Evolutionary conservation across 2,113 vertebrate species (phyloP), one percentile per base, ranked within the genome.

Genomic region (Phodopus roborovskii): DNA sequence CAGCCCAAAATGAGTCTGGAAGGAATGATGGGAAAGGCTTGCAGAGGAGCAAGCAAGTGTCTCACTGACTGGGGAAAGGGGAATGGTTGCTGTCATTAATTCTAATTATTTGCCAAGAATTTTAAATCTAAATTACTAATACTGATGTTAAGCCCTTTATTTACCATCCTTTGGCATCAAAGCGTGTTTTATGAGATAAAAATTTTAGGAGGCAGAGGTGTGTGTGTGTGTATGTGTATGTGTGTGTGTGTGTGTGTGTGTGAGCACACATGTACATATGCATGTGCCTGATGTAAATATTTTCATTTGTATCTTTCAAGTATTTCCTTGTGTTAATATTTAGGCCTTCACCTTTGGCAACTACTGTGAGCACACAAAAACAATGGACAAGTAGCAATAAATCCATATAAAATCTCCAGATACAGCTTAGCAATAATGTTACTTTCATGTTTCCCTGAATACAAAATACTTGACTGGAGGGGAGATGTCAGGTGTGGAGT

Each of bases 81-180:
- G 94, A 97, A 93, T 98, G 98, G 98, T 96, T 98, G 98, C 97
- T 98, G 98, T 97, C 98, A 97, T 98, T 98, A 98, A 98, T 99
- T 97, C 98, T 99, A 98, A 98, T 98, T 98, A 98, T 98, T 98
- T 98, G 97, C 95, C 97, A 98, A 97, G 97, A 99, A 98, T 98
- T 98, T 98, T 98, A 98, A 98, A 97, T 98, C 96, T 98, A 97
- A 97, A 92, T 98, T 99, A 98, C 98, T 98, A 98, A 98, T 98
- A 98, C 98, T 98, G 97, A 98, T 97, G 96, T 90, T 95, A 96
- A 97, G 91, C 95, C 94, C 93, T 97, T 98, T 98, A 96, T 97
- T 95, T 90, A 78, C 92, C 97, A 96, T 97, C 96, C 90, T 97
- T 98, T 98, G 96, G 90, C 93, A 97, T 98, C 97, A 96, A 97